A percentile compares a stretch with the other conserved stretches of the same genome.
These are phyloP conservation scores for Aurelia aurita DNA, from an alignment of 30 jellyfish, hydroid and myxozoan genomes.

Conservation along the genomic window DNA sequence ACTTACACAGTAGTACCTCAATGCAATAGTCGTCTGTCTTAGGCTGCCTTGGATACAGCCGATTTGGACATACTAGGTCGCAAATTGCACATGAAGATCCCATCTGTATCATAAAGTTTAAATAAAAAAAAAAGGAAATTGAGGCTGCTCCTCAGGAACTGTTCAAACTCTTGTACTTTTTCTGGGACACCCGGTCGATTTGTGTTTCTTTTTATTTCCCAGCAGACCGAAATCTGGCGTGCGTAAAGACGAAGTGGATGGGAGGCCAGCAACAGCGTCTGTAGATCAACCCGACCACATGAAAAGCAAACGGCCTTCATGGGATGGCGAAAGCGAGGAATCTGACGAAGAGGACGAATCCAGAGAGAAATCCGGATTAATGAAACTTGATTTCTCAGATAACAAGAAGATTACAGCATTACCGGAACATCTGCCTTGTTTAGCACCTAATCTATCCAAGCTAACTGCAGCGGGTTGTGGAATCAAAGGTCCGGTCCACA, in stretches of 20 bases:
- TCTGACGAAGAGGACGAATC: slow-evolving; percentile 81
- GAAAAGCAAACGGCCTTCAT: slow-evolving; percentile 87
- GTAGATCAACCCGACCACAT: neutral
- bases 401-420: slow-evolving; percentile 47
- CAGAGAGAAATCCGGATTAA: slow-evolving; percentile 57
- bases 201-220: neutral
- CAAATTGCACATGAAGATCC: no score
- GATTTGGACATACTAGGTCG: no score
- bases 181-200: no score
- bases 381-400: slow-evolving; percentile 70
- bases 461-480: slow-evolving; percentile 53
- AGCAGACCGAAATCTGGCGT: slow-evolving; percentile 12
- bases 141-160: no score
- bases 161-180: no score
- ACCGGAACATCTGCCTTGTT: slow-evolving; percentile 84
- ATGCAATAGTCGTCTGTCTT: no score
- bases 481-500: slow-evolving; percentile 17
- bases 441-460: slow-evolving; percentile 87
- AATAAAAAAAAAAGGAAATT: no score
- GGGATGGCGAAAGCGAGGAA: slow-evolving; percentile 93
- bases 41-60: no score
- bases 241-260: slow-evolving; percentile 3
- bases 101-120: no score
- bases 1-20: no score
- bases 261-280: neutral